A percentile compares a stretch with the other conserved stretches of the same genome.
phyloP scores from a whole-genome alignment of 2,888 invertebrate species.

The Volucella inflata region DNA sequence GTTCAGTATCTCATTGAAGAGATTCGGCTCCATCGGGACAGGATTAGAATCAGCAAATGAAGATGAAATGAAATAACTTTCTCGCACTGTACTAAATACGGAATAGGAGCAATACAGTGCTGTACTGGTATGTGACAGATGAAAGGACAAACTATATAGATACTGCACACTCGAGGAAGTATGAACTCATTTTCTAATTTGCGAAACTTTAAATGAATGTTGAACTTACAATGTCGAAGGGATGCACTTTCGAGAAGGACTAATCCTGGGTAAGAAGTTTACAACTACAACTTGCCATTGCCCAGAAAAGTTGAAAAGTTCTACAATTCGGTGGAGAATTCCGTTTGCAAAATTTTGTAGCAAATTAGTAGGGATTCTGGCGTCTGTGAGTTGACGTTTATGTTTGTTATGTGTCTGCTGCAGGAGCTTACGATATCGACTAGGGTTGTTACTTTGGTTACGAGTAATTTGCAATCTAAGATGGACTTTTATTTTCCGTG shows the following conservation, averaged over 20 bases:
- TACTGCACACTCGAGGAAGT: slow-evolving; percentile 46
- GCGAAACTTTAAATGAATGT: slow-evolving; percentile 57
- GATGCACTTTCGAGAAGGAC: slow-evolving; percentile 36
- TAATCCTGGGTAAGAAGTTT: slow-evolving; percentile 21
- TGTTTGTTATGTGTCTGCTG: slow-evolving; percentile 3
- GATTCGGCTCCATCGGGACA: slow-evolving; percentile 43
- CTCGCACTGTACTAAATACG: slow-evolving; percentile 30
- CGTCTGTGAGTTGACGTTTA: neutral
- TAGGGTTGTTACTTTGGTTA: neutral
- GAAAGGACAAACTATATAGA: neutral
- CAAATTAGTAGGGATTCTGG: slow-evolving; percentile 2
- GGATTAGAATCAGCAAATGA: slow-evolving; percentile 74
- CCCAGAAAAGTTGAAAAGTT: slow-evolving; percentile 48
- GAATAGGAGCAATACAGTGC: neutral
- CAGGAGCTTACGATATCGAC: neutral
- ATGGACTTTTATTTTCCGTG: neutral
- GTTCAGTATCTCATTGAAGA: slow-evolving; percentile 35
- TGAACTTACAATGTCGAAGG: slow-evolving; percentile 57
- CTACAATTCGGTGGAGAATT: slow-evolving; percentile 33
- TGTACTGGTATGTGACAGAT: neutral
- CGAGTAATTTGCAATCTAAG: neutral
- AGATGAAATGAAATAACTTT: slow-evolving; percentile 75
- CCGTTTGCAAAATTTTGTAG: slow-evolving; percentile 24
- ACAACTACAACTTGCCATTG: neutral
- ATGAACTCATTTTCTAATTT: slow-evolving; percentile 66